Evolutionary conservation across 1,140 invertebrate species (phyloP).

Genomic region (Hyles euphorbiae): DNA sequence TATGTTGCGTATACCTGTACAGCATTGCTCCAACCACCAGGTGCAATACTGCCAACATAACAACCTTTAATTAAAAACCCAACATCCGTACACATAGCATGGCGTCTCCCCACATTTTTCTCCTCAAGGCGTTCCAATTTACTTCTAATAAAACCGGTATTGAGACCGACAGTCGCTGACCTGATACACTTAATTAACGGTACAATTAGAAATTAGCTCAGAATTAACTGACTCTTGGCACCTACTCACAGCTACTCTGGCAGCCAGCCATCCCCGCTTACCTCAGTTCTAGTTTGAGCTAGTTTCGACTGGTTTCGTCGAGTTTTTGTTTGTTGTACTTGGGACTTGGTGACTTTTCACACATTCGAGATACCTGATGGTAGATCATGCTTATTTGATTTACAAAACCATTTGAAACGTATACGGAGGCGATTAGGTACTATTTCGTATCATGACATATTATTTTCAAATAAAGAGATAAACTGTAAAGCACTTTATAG

Average conservation of each 20-base stretch:
- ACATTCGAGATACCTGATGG: not conserved
- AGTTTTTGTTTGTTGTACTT: not conserved
- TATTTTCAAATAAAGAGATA: too few species aligned
- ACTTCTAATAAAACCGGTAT: not conserved
- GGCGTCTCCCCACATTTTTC: not conserved
- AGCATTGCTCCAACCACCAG: too few species aligned
- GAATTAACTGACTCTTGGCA: conserved; percentile 61
- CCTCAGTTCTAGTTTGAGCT: conserved; percentile 47
- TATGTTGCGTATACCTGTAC: too few species aligned
- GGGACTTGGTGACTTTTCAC: not conserved
- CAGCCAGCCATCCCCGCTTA: conserved; percentile 47
- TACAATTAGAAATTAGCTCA: conserved; percentile 55
- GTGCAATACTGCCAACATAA: too few species aligned
- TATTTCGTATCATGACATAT: too few species aligned
- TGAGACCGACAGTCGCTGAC: conserved; percentile 6
- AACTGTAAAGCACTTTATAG: too few species aligned
- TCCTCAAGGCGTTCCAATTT: not conserved
- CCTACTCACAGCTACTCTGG: conserved; percentile 41
- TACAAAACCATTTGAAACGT: too few species aligned
- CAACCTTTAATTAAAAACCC: too few species aligned
- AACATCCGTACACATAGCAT: too few species aligned
- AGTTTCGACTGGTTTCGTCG: conserved; percentile 32
- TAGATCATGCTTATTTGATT: too few species aligned
- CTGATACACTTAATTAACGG: conserved; percentile 25
- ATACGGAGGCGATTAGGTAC: too few species aligned